Evolutionary conservation across 1,140 invertebrate species (phyloP), one percentile per base, ranked within the genome.

Genomic region (Scaptomyza graminum): DNA sequence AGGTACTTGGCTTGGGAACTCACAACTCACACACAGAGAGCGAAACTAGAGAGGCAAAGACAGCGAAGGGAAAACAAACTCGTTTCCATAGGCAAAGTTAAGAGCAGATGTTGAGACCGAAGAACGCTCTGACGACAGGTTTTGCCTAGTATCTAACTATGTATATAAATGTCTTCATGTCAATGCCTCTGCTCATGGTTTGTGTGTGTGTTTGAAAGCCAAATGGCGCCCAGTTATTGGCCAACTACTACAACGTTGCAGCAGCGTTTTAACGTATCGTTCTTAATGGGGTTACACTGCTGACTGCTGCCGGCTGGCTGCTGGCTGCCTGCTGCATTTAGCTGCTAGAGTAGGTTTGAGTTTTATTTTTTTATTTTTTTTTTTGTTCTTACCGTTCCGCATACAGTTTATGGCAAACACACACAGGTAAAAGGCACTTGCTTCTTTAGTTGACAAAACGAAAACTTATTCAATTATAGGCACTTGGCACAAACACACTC

Each of bases 401-500:
- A 56, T 75, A 79, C 79, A 82, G 74, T 78, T 78, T 41, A 41
- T n/a, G 12, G 37, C 37, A 41, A 1, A 34, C 31, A 34, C 31
- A 34, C 8, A n/a, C 37, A 6, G 22, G 15, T 65, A 71, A 61
- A 66, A 22, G 61, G 55, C 64, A 67, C 55, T 67, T 57, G 54
- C 62, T 59, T 59, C 49, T 39, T 61, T 47, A 62, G 13, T 50
- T 39, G 43, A 43, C 77, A 79, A 82, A 85, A 85, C 62, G 73
- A 85, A 80, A 85, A 81, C 83, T 85, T 85, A 85, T 85, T 85
- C 81, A 85, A 85, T 85, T 85, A 85, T 77, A 65, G 81, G 59
- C 78, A 81, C 79, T 79, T 78, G 63, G 54, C 54, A 31, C 3
- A 41, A 8, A 41, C 63, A 71, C 62, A 65, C 62, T 65, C 68